phyloP scores from a whole-genome alignment of 2,797 vertebrate genomes.

The Melanotaenia maccullochi region DNA sequence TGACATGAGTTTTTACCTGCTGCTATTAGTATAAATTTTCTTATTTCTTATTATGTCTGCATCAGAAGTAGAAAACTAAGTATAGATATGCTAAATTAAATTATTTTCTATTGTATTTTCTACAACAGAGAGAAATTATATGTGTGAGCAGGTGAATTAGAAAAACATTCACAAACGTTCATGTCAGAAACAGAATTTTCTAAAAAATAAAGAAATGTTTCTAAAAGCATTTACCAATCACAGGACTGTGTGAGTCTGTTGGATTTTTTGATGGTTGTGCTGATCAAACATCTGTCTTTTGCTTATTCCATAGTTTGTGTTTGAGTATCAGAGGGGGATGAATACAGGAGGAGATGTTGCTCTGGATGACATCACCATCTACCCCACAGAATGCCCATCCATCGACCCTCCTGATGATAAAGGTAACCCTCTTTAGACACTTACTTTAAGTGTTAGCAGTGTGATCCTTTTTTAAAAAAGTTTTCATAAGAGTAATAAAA shows the following conservation, averaged over 20 bases:
- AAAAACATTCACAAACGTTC: not conserved
- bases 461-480: not conserved
- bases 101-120: no score
- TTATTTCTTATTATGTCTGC: not conserved
- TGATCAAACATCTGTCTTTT: slow-evolving; percentile 14
- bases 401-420: slow-evolving; percentile 27
- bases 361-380: slow-evolving; percentile 78
- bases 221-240: not conserved
- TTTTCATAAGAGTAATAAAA: not conserved
- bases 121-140: not conserved
- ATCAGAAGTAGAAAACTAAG: not conserved
- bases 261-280: not conserved
- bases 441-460: not conserved
- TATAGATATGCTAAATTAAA: not conserved
- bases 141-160: not conserved
- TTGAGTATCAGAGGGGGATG: slow-evolving; percentile 75
- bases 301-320: slow-evolving; percentile 73
- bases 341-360: slow-evolving; percentile 68
- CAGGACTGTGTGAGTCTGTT: not conserved
- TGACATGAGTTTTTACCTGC: not conserved
- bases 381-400: slow-evolving; percentile 59
- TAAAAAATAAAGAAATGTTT: not conserved
- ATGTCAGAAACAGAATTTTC: not conserved
- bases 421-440: slow-evolving; percentile 35
- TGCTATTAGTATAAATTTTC: not conserved